Evolutionary conservation across 2,797 vertebrate genomes (phyloP).

Genomic region (Clarias laeviceps): DNA sequence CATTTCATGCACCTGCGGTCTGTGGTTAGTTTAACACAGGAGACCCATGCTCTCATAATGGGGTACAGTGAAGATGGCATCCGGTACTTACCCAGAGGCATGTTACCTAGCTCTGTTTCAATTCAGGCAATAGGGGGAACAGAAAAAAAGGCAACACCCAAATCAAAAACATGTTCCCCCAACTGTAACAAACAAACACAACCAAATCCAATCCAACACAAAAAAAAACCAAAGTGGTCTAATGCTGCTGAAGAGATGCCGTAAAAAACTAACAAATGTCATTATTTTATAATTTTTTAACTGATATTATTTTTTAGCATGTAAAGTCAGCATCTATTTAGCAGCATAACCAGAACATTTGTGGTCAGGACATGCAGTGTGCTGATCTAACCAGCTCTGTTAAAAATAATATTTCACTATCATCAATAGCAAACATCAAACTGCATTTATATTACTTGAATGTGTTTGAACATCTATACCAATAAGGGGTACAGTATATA

Average conservation of each 20-base stretch:
- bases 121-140: constrained; percentile 78
- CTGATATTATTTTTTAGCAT: background rate
- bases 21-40: constrained; percentile 75
- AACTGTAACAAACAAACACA: constrained; percentile 25
- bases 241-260: constrained; percentile 59
- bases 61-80: constrained; percentile 73
- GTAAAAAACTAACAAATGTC: constrained; percentile 1
- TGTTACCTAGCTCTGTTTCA: constrained; percentile 97
- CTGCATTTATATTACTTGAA: background rate
- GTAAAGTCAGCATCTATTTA: constrained; percentile 62
- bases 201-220: constrained; percentile 49
- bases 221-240: constrained; percentile 19
- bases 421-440: background rate
- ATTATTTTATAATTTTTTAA: too few species aligned
- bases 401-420: background rate
- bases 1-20: constrained; percentile 75
- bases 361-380: constrained; percentile 64
- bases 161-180: constrained; percentile 86
- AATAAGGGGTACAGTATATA: background rate
- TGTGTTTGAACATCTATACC: background rate
- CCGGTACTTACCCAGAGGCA: constrained; percentile 90
- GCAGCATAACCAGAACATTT: constrained; percentile 60
- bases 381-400: constrained; percentile 50
- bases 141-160: constrained; percentile 84
- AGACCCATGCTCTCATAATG: constrained; percentile 85